Conservation (phyloP, 2,888 invertebrate genomes). For the Ceriagrion tenellum region DNA sequence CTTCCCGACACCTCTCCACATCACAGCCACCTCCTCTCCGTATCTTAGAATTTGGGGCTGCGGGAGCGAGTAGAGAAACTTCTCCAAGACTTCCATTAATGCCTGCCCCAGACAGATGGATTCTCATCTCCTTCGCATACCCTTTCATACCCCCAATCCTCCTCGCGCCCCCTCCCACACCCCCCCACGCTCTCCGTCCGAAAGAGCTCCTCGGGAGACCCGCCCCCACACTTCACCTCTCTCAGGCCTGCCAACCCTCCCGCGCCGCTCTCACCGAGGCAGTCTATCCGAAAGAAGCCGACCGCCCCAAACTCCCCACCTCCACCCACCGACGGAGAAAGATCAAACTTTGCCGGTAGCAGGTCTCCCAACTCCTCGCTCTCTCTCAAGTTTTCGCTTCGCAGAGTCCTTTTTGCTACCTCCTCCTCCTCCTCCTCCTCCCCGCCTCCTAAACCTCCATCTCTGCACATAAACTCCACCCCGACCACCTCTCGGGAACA, state of each 20-base stretch:
- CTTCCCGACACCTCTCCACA: constrained; percentile 57
- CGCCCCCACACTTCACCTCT: neutral
- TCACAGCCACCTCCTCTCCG: constrained; percentile 51
- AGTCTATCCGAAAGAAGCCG: constrained; percentile 5
- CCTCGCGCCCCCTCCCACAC: neutral
- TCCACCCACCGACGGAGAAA: neutral
- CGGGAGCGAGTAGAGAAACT: constrained; percentile 13
- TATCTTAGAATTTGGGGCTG: constrained; percentile 61
- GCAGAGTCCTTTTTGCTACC: constrained; percentile 52
- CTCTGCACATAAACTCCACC: neutral
- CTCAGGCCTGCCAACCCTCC: neutral
- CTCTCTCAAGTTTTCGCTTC: constrained; percentile 59
- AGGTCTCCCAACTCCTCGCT: neutral
- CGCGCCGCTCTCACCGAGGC: neutral
- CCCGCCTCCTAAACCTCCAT: too few species aligned
- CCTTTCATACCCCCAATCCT: constrained; percentile 26
- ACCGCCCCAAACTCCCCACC: neutral
- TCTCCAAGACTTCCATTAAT: constrained; percentile 62
- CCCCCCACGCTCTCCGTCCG: neutral
- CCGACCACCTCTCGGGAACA: neutral
- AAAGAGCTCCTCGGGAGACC: neutral
- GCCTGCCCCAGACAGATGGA: constrained; percentile 65
- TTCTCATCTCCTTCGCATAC: constrained; percentile 55
- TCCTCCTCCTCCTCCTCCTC: neutral
- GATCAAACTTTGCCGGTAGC: constrained; percentile 60